Evolutionary conservation across 1,140 invertebrate genomes (phyloP), one percentile per base, ranked within the genome.

Genomic region (Sarcophaga bullata): DNA sequence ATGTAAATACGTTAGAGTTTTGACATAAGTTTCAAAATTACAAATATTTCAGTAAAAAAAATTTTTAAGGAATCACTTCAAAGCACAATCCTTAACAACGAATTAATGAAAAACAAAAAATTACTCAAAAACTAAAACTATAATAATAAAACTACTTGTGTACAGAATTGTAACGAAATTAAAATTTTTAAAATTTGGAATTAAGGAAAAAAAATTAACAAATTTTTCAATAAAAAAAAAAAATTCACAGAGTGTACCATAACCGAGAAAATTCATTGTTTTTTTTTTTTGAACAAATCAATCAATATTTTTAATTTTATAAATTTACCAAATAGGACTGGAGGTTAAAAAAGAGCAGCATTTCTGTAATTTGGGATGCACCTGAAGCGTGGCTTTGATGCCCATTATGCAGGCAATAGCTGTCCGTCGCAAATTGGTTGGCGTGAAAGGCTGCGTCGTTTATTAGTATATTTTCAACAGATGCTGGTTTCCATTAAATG

Each of bases 331-430:
- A 3, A 73, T 82, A 96, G n/a, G 95, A 92, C 91, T 87, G n/a
- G 92, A 96, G 86, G 96, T 97, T n/a, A n/a, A 19, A 91, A 92
- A 54, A 91, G 92, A 37, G 96, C 96, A 1, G 92, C 94, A 80
- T 99, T 3, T 99, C 98, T 8, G 98, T 73, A 99, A 99, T 91
- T 91, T 99, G n/a, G 86, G 98, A 99, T 91, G 97, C 97, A 6
- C 98, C 98, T 0, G 99, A 99, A 91, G 99, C n/a, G 98, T 25
- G 98, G 98, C 10, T 99, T 99, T 90, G 99, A 99, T 92, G 99
- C 98, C n/a, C 11, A 96, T 99, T 75, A 99, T 99, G 97, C 99
- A 99, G 91, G 97, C 97, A 7, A 95, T 99, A 54, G 97, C 97
- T 68, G 99, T 98, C 90, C 93, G 94, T 85, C 91, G n/a, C 91